These are phyloP conservation scores for Saccopteryx leptura DNA, from an alignment of 2,113 vertebrate genomes.

Conservation along the genomic window DNA sequence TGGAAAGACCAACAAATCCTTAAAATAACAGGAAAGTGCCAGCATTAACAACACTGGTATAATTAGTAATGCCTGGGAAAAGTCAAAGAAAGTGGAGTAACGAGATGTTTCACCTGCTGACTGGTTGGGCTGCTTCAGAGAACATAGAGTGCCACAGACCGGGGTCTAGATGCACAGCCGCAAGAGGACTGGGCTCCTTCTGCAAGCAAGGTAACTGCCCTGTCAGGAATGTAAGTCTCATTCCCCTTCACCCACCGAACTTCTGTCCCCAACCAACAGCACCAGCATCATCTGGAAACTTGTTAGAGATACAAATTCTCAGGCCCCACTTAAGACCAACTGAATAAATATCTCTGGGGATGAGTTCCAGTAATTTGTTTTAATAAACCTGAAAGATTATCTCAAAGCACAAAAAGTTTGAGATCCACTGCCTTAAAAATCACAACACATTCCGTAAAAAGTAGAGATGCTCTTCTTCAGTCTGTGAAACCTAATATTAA, in stretches of 20 bases:
- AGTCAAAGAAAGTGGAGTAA: conserved; percentile 76
- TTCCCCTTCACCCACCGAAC: background rate
- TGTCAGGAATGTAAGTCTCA: background rate
- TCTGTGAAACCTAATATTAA: background rate
- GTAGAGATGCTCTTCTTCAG: background rate
- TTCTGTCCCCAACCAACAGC: background rate
- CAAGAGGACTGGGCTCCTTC: conserved; percentile 2
- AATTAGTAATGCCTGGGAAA: conserved; percentile 75
- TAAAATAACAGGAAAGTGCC: conserved; percentile 70
- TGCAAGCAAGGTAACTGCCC: background rate
- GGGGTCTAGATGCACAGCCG: conserved; percentile 46
- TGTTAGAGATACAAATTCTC: background rate
- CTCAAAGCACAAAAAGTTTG: background rate
- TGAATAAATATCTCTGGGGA: background rate
- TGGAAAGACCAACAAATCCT: conserved; percentile 74
- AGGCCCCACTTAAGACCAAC: background rate
- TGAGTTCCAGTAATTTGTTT: background rate
- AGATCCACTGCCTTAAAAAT: background rate
- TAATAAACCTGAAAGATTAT: background rate
- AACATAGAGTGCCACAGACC: conserved; percentile 58
- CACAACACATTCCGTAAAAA: background rate
- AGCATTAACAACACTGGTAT: conserved; percentile 77
- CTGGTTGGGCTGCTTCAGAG: conserved; percentile 70
- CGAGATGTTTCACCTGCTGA: conserved; percentile 79
- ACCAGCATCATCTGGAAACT: background rate